Conservation (phyloP, 2,888 invertebrate genomes). For the Adelphocoris suturalis region DNA sequence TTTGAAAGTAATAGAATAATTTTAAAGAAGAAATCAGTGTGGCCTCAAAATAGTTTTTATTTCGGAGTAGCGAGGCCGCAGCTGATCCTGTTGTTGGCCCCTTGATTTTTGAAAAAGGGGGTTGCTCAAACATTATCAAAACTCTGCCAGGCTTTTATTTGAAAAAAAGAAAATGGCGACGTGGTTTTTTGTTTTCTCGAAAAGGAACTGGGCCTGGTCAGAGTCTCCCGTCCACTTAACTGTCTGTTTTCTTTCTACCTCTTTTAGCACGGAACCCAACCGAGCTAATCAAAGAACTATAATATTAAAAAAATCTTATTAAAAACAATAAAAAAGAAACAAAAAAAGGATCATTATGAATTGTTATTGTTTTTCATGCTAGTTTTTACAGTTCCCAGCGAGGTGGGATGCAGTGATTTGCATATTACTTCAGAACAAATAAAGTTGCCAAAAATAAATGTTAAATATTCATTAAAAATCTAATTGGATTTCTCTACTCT, state of each 20-base stretch:
- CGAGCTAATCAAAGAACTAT: constrained; percentile 67
- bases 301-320: constrained; percentile 51
- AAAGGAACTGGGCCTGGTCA: constrained; percentile 45
- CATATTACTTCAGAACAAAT: neutral
- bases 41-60: constrained; percentile 71
- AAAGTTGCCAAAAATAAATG: too few relatives aligned
- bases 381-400: constrained; percentile 48
- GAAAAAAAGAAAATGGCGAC: too few relatives aligned
- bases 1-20: constrained; percentile 64
- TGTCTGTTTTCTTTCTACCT: constrained; percentile 74
- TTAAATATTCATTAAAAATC: too few relatives aligned
- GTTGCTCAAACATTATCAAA: constrained; percentile 71
- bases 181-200: constrained; percentile 42
- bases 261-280: constrained; percentile 73
- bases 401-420: constrained; percentile 29
- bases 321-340: constrained; percentile 4
- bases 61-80: constrained; percentile 66
- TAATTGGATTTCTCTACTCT: too few relatives aligned
- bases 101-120: constrained; percentile 67
- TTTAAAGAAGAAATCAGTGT: constrained; percentile 51
- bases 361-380: constrained; percentile 66
- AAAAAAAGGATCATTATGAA: constrained; percentile 54
- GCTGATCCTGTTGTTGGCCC: constrained; percentile 66
- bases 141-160: constrained; percentile 60
- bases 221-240: constrained; percentile 75